These are phyloP conservation scores for Drosophila anomelani DNA, from an alignment of 2,888 invertebrate species.

Conservation along the genomic window DNA sequence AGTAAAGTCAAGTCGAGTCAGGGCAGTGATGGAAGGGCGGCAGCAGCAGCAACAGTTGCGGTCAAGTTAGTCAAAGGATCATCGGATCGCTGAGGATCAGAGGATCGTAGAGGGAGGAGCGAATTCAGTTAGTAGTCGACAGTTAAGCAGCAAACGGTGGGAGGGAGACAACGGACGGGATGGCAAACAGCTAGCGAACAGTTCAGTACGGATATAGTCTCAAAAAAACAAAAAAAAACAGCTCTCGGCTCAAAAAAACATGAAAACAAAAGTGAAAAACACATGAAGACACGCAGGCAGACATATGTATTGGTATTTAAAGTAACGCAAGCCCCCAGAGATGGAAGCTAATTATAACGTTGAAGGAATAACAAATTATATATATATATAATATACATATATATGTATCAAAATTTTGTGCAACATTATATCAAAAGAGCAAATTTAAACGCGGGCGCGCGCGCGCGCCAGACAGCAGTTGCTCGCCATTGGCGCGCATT, in stretches of 20 bases:
- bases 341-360: slow-evolving; percentile 56
- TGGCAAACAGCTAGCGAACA: slow-evolving; percentile 36
- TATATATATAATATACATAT: slow-evolving; percentile 28
- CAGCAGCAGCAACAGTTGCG: background rate
- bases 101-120: slow-evolving; percentile 24
- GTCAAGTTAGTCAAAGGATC: slow-evolving; percentile 4
- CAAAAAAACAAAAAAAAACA: slow-evolving; percentile 11
- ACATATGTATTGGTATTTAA: slow-evolving; percentile 54
- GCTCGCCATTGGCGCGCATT: slow-evolving; percentile 35
- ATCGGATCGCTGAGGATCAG: background rate
- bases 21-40: background rate
- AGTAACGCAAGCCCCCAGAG: slow-evolving; percentile 17
- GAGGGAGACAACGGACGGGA: slow-evolving; percentile 57
- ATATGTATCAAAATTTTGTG: slow-evolving; percentile 67
- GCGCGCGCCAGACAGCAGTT: slow-evolving; percentile 19
- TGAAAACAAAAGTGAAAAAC: slow-evolving; percentile 2
- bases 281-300: slow-evolving; percentile 21
- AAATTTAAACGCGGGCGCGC: slow-evolving; percentile 46
- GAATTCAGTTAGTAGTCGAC: slow-evolving; percentile 60
- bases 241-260: slow-evolving; percentile 38
- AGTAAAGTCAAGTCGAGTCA: slow-evolving; percentile 49
- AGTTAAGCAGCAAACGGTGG: slow-evolving; percentile 56
- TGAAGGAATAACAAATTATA: slow-evolving; percentile 55
- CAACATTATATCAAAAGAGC: slow-evolving; percentile 72
- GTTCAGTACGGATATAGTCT: slow-evolving; percentile 26